phyloP scores from a whole-genome alignment of 2,113 vertebrate genomes.

The Dipodomys stephensi region DNA sequence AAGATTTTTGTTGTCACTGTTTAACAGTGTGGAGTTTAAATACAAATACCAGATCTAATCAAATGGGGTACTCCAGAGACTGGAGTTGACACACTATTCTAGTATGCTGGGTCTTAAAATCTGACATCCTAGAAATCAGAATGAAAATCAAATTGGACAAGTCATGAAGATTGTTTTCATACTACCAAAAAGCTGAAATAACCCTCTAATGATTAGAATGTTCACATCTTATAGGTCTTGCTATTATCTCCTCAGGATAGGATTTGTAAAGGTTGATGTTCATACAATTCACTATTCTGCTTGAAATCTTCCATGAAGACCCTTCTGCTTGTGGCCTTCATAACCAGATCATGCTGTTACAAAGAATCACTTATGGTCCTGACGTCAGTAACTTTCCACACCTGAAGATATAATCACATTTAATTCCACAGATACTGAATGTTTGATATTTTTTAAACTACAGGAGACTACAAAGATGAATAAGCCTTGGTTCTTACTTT shows the following conservation, averaged over 20 bases:
- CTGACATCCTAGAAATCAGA: not conserved
- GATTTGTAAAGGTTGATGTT: not conserved
- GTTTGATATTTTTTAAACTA: slow-evolving; percentile 35
- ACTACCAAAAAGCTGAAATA: not conserved
- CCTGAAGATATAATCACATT: slow-evolving; percentile 17
- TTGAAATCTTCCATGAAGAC: not conserved
- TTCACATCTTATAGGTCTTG: not conserved
- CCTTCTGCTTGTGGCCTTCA: not conserved
- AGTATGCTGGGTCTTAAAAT: not conserved
- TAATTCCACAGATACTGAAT: not conserved
- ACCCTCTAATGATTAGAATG: not conserved
- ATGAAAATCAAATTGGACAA: slow-evolving; percentile 10
- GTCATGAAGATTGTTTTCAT: not conserved
- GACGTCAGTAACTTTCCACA: slow-evolving; percentile 22
- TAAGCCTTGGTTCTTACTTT: slow-evolving; percentile 28
- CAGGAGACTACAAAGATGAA: not conserved
- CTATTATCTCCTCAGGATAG: not conserved
- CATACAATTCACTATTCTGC: not conserved
- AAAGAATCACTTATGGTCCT: not conserved
- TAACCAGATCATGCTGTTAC: not conserved
- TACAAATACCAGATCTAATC: not conserved
- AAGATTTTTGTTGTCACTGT: not conserved
- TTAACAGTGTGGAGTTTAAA: not conserved
- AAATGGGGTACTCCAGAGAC: slow-evolving; percentile 10
- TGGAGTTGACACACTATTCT: not conserved